Evolutionary conservation across 2,113 vertebrate species (phyloP).

Genomic region (Bambusicola thoracicus): DNA sequence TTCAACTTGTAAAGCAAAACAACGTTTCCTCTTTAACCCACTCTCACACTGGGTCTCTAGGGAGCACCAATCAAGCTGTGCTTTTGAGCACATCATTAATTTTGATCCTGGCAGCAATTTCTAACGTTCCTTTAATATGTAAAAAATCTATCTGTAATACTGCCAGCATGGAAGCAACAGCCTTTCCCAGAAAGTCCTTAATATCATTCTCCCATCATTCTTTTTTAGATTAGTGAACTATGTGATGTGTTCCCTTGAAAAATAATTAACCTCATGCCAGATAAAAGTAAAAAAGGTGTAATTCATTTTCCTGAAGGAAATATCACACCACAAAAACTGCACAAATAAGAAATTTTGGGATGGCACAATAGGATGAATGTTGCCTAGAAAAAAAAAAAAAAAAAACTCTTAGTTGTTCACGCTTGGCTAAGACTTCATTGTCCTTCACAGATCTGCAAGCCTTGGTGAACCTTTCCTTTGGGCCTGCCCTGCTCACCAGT

Average conservation of each 20-base stretch:
- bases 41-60: neutral
- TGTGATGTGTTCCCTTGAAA: neutral
- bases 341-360: neutral
- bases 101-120: neutral
- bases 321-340: neutral
- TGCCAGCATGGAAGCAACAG: neutral
- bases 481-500: neutral
- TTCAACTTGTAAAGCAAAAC: neutral
- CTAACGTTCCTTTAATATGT: neutral
- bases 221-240: neutral
- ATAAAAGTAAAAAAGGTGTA: neutral
- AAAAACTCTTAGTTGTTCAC: neutral
- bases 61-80: neutral
- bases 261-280: neutral
- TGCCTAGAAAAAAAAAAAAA: neutral
- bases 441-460: neutral
- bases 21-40: neutral
- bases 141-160: neutral
- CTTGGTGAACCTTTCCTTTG: neutral
- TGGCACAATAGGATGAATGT: neutral
- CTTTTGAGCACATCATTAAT: neutral
- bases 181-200: neutral
- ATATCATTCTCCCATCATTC: neutral
- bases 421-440: neutral
- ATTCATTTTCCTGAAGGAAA: neutral